phyloP scores from a whole-genome alignment of 2,888 invertebrate genomes.

The Maniola hyperantus region DNA sequence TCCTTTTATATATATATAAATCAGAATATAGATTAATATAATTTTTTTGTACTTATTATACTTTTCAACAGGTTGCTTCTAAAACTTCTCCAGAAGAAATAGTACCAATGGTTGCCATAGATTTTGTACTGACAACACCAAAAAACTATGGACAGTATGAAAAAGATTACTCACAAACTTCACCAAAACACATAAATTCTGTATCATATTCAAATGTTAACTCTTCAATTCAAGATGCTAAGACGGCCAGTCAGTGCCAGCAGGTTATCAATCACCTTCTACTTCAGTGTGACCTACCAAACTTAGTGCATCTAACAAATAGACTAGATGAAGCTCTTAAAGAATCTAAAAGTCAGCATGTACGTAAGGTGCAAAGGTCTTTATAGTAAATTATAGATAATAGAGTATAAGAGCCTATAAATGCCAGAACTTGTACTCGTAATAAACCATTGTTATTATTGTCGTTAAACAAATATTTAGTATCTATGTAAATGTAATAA shows the following conservation, averaged over 20 bases:
- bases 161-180: conserved; percentile 35
- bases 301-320: conserved; percentile 78
- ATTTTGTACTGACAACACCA: conserved; percentile 65
- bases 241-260: conserved; percentile 72
- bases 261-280: conserved; percentile 66
- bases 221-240: conserved; percentile 63
- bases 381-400: conserved; percentile 49
- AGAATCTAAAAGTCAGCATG: conserved; percentile 82
- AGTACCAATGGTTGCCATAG: conserved; percentile 66
- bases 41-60: too few species aligned
- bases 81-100: conserved; percentile 56
- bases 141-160: conserved; percentile 58
- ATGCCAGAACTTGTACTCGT: too few species aligned
- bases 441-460: too few species aligned
- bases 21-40: too few species aligned
- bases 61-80: conserved; percentile 62
- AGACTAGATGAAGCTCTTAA: conserved; percentile 81
- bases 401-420: too few species aligned
- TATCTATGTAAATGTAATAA: neutral
- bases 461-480: neutral
- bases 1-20: too few species aligned
- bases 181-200: conserved; percentile 15
- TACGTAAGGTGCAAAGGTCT: conserved; percentile 78
- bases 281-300: conserved; percentile 81
- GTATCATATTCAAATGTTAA: conserved; percentile 50